Conservation (phyloP, 2,113 vertebrate species). For the Brachyistius frenatus region DNA sequence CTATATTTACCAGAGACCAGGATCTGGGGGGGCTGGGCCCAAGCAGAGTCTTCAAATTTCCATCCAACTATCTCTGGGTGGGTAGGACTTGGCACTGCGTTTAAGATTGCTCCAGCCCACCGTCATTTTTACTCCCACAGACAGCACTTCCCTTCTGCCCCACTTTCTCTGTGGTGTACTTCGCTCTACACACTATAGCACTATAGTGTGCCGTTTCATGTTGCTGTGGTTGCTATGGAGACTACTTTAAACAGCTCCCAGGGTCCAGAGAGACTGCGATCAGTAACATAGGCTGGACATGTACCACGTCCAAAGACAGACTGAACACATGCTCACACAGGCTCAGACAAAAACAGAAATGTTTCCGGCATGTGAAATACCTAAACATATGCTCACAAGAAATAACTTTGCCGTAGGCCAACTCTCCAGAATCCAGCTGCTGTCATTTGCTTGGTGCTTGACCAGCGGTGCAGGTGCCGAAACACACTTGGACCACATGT, state of each 20-base stretch:
- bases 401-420: neutral
- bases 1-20: slow-evolving; percentile 54
- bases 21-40: neutral
- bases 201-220: slow-evolving; percentile 37
- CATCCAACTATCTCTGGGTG: slow-evolving; percentile 48
- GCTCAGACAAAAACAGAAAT: neutral
- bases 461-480: slow-evolving; percentile 15
- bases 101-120: slow-evolving; percentile 38
- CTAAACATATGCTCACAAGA: neutral
- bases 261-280: slow-evolving; percentile 4
- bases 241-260: slow-evolving; percentile 50
- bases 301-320: slow-evolving; percentile 14
- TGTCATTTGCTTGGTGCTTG: slow-evolving; percentile 21
- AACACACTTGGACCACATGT: slow-evolving; percentile 43
- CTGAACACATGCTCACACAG: neutral
- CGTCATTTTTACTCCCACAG: slow-evolving; percentile 48
- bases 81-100: slow-evolving; percentile 49
- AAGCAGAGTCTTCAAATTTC: slow-evolving; percentile 22
- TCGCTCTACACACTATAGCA: slow-evolving; percentile 5
- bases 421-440: slow-evolving; percentile 36
- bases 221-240: slow-evolving; percentile 51
- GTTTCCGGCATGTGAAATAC: neutral
- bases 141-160: slow-evolving; percentile 28
- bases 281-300: slow-evolving; percentile 14
- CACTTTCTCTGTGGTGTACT: slow-evolving; percentile 3